Base-by-base conservation (phyloP, 2,888 invertebrate genomes). In the Drosophila vallismaia region DNA sequence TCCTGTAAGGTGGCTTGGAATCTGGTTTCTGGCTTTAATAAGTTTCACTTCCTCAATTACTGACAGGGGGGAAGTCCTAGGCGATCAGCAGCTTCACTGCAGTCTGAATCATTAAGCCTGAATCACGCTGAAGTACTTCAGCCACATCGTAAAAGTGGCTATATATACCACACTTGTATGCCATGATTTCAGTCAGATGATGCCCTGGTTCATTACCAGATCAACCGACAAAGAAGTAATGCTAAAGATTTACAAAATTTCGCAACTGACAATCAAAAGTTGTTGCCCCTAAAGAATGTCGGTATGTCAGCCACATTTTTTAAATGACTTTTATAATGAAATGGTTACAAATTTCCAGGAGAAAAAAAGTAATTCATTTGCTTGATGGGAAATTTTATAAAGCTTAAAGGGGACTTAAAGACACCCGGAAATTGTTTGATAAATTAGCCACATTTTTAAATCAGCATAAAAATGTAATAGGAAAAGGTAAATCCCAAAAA, bases 11-110 rank as follows among this genome's bases (percentile, higher is more conserved):
- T 14, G 40, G 48, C 51, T 19, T 42, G 26, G 24, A 24, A 55
- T 56, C 62, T 63, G 51, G 53, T 51, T 53, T 71, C 10, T 51
- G 57, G 6, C 33, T 42, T 44, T 42, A 36, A 36, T 42, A 19
- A 19, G 40, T 42, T 42, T 49, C 38, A 55, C 56, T 69, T 80
- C 70, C 72, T 44, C 44, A 54, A 63, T 56, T 51, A 36, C 44
- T 8, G 19, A 9, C 48, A 9, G 49, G 3, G 76, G 78, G 77
- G 74, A 80, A 77, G 55, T 70, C 70, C 76, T 52, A 64, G 36
- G 12, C 45, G 24, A 49, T 0, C 53, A 26, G 42, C 14, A 29
- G 46, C 33, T 55, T 57, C 68, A 51, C 38, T 24, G 29, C 10
- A 31, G 26, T 36, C 62, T 60, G 54, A 67, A 40, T 67, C 54